Conservation (phyloP, 2,888 invertebrate species). For the Lasioglossum lativentre region DNA sequence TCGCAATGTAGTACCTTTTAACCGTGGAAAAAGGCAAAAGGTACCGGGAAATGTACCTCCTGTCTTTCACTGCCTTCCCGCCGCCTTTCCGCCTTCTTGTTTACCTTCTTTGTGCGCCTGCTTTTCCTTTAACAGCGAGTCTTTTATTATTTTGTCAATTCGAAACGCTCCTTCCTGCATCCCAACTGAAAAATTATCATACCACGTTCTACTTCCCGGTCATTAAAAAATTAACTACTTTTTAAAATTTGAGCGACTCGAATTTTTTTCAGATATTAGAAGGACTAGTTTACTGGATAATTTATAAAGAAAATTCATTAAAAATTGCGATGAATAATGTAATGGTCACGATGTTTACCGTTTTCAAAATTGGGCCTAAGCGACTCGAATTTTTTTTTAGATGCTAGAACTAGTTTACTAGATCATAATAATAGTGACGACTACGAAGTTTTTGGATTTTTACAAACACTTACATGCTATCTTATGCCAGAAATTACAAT, state of each 20-base stretch:
- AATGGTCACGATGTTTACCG: no score
- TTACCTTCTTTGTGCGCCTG: constrained; percentile 26
- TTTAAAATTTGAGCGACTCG: no score
- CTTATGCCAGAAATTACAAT: neutral
- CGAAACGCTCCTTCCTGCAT: neutral
- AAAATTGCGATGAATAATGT: no score
- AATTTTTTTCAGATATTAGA: no score
- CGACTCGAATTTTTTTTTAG: no score
- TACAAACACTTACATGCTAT: no score
- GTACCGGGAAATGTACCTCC: constrained; percentile 66
- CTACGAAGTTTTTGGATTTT: no score
- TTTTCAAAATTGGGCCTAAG: no score
- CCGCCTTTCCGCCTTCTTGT: constrained; percentile 47
- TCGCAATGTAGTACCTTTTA: constrained; percentile 79
- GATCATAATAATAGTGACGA: no score
- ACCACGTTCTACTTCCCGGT: neutral
- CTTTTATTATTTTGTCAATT: neutral
- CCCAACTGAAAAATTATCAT: neutral
- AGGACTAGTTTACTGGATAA: no score
- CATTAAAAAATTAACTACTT: neutral
- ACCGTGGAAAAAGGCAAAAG: constrained; percentile 76
- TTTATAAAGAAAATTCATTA: no score
- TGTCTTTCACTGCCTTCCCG: constrained; percentile 55
- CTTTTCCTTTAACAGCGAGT: constrained; percentile 7
- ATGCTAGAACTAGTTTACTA: no score